Evolutionary conservation across 2,888 invertebrate species (phyloP).

Genomic region (Autographa gamma): DNA sequence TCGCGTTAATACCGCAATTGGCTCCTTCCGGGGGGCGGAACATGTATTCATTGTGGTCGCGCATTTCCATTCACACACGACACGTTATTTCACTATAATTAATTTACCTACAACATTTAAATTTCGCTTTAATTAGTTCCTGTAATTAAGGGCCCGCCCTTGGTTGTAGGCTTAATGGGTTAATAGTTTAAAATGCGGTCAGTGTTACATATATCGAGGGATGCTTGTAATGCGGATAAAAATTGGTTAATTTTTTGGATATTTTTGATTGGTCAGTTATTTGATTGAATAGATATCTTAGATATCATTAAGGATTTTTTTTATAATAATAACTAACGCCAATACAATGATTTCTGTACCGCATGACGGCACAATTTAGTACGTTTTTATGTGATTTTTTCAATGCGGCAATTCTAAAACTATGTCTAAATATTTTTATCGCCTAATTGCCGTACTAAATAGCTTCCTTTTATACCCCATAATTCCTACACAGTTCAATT

Average conservation of each 20-base stretch:
- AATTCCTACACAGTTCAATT: constrained; percentile 10
- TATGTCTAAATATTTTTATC: too few species aligned
- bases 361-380: too few species aligned
- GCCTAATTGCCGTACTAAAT: too few species aligned
- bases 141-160: constrained; percentile 10
- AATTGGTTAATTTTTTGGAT: neutral
- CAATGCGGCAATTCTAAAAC: too few species aligned
- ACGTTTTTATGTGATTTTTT: too few species aligned
- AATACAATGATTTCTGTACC: too few species aligned
- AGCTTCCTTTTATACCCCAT: too few species aligned
- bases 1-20: constrained; percentile 69
- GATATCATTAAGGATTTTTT: too few species aligned
- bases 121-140: constrained; percentile 16
- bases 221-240: neutral
- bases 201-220: neutral
- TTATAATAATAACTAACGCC: too few species aligned
- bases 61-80: constrained; percentile 49
- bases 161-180: neutral
- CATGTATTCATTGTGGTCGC: constrained; percentile 38
- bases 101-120: neutral
- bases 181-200: constrained; percentile 5
- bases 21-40: constrained; percentile 64
- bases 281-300: too few species aligned
- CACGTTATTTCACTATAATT: constrained; percentile 9
- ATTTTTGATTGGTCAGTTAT: neutral